Conservation (phyloP, 2,113 vertebrate genomes). For the Ctenodactylus gundi region DNA sequence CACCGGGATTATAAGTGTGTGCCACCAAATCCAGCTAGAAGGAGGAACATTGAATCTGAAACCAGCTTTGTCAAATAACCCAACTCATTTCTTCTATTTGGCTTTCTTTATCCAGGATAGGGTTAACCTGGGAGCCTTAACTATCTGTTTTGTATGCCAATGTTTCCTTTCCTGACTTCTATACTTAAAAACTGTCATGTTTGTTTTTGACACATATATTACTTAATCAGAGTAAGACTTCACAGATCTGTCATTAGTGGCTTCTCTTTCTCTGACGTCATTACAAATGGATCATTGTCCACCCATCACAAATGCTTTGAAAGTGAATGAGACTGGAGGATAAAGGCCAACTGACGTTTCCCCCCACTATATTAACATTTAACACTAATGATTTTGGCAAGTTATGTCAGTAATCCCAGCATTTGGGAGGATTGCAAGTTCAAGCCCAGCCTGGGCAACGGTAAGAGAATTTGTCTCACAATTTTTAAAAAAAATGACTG, state of each 20-base stretch:
- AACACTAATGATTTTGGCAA: background rate
- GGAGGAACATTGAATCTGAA: conserved; percentile 11
- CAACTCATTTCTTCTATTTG: conserved; percentile 35
- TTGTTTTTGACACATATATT: background rate
- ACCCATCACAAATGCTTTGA: background rate
- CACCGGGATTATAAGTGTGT: too few species aligned
- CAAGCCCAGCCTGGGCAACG: background rate
- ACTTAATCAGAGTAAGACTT: background rate
- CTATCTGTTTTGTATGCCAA: conserved; percentile 50
- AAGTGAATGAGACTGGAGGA: background rate
- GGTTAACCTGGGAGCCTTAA: conserved; percentile 11
- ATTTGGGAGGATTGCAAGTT: background rate
- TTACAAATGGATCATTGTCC: background rate
- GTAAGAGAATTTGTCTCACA: background rate
- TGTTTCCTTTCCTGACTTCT: background rate
- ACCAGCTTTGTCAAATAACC: conserved; percentile 4
- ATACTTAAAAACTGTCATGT: background rate
- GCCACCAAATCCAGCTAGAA: too few species aligned
- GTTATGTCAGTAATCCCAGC: background rate
- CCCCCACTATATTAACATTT: background rate
- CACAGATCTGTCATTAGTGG: background rate
- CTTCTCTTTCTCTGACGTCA: background rate
- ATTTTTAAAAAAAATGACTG: background rate
- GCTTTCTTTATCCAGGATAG: background rate
- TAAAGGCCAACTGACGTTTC: background rate